Evolutionary conservation across 1,140 invertebrate genomes (phyloP), one percentile per base, ranked within the genome.

Genomic region (Eciton burchellii): DNA sequence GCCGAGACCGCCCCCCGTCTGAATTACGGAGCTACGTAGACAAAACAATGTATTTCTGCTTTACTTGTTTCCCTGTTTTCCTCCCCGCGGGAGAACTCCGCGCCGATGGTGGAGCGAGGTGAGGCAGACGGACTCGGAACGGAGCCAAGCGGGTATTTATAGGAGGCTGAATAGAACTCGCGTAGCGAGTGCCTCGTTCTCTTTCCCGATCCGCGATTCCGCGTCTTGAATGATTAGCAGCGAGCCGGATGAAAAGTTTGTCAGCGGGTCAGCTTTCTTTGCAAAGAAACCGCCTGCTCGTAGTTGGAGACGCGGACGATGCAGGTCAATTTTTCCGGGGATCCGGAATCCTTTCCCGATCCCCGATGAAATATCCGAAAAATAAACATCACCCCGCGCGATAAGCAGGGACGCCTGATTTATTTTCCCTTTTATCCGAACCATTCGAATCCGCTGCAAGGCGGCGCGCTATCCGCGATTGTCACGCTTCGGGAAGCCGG

Each of bases 71-170:
- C 2, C 52, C 12, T 72, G 54, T 19, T 74, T 70, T 73, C 21
- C 43, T 43, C 19, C 49, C 43, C 52, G 47, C 63, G 57, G 71
- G 35, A 74, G 66, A 56, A 79, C 73, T 68, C 35, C n/a, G 54
- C 12, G 79, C 26, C 54, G 66, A 86, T 57, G 62, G 41, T 56
- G 35, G 41, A 66, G 21, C 45, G 74, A 79, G 79, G 57, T 65
- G 43, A 57, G 70, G 71, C 52, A 56, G 57, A 63, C 56, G 60
- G 41, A n/a, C 60, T 87, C 82, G 85, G 81, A 74, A 83, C 63
- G 68, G 49, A 87, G 85, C 86, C 85, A 86, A 86, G 41, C 76
- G 24, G 60, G 68, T 87, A 87, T 84, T 86, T 87, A 87, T 84
- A 87, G 84, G 60, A 62, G 35, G 71, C 29, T 74, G 81, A 86